phyloP scores from a whole-genome alignment of 1,140 invertebrate species.

The Polypedilum vanderplanki region DNA sequence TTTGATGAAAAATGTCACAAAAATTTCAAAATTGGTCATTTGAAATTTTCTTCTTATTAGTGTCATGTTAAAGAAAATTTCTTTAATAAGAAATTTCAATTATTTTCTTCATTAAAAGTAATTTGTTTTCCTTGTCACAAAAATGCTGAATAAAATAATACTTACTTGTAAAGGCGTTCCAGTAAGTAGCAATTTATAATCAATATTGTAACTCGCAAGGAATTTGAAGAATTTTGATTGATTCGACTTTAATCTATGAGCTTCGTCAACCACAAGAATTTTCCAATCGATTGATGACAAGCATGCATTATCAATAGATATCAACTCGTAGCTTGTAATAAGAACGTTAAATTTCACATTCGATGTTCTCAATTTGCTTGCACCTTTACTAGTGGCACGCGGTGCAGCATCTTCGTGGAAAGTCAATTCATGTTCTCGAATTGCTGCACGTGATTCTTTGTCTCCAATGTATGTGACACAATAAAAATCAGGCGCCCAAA shows the following conservation, averaged over 20 bases:
- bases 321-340: slow-evolving; percentile 95
- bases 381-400: slow-evolving; percentile 61
- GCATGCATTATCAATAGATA: slow-evolving; percentile 94
- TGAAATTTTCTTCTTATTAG: too few relatives aligned
- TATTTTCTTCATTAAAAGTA: too few relatives aligned
- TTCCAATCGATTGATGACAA: slow-evolving; percentile 98
- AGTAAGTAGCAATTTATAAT: slow-evolving; percentile 74
- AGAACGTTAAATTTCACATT: slow-evolving; percentile 97
- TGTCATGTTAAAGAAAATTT: too few relatives aligned
- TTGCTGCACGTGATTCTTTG: slow-evolving; percentile 92
- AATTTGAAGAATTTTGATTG: slow-evolving; percentile 82
- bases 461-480: slow-evolving; percentile 98
- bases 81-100: too few relatives aligned
- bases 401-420: slow-evolving; percentile 91
- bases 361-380: slow-evolving; percentile 72
- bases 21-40: too few relatives aligned
- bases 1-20: too few relatives aligned
- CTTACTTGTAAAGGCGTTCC: slow-evolving; percentile 89
- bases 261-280: slow-evolving; percentile 91
- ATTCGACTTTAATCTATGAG: slow-evolving; percentile 85
- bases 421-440: slow-evolving; percentile 95
- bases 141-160: background rate
- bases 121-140: too few relatives aligned
- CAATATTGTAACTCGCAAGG: slow-evolving; percentile 78
- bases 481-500: slow-evolving; percentile 99